Base-by-base conservation (phyloP, 1,140 invertebrate genomes). In the Drosophila nikananu region DNA sequence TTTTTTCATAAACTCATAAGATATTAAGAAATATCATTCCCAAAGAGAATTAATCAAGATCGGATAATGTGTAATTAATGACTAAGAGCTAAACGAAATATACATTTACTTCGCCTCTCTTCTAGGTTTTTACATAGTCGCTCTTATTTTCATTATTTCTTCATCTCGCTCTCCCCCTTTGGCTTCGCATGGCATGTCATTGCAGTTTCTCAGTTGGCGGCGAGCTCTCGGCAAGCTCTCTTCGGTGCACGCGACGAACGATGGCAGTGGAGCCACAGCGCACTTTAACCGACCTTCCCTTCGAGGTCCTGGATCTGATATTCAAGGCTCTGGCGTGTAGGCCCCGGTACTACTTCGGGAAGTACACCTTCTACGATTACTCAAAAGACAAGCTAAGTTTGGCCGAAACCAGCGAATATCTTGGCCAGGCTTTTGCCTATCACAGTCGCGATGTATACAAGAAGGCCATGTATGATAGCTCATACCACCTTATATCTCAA, bases 271-370 rank as follows among this genome's bases (percentile, higher is more conserved):
- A n/a, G n/a, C n/a, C n/a, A n/a, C n/a, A n/a, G n/a, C n/a, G n/a
- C n/a, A n/a, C n/a, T n/a, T 54, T 54, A 10, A 54, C 52, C 19
- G 52, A 54, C 30, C 9, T 54, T 13, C 52, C 52, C 19, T 54
- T 54, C 4, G 52, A 54, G 30, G 52, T 35, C 13, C 30, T 54
- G 13, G 52, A 54, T 23, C 30, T 35, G 19, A 35, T 54, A 21
- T 54, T 17, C 19, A 21, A 21, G 30, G 30, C 7, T 23, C 19
- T 54, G 52, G 30, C 30, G 0, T 5, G 2, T 3, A 35, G 0
- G 30, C 30, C 19, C 3, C n/a, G 0, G 6, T 19, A 54, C 7
- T 7, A 7, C 13, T 0, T 9, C 7, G 0, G 30, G 27, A 2
- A 1, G 1, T 35, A 35, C 7, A 21, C 13, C 5, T 19, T 5